A percentile compares a stretch with the other conserved stretches of the same genome.
These are phyloP conservation scores for Pocillopora damicornis DNA, from an alignment of 64 coral and sea anemone genomes.

Conservation along the genomic window DNA sequence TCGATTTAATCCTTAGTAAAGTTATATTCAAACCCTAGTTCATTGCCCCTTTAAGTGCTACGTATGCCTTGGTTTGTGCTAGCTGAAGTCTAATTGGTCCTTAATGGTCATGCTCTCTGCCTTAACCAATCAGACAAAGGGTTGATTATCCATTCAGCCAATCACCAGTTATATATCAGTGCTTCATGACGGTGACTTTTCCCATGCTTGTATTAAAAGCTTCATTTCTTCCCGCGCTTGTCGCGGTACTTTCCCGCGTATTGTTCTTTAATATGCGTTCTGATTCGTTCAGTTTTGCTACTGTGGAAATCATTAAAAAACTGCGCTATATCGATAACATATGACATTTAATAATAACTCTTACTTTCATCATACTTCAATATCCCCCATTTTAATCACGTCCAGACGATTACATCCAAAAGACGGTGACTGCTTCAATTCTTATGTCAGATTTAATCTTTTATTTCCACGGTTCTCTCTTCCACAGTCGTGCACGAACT, in stretches of 20 bases:
- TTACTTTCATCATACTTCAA: neutral
- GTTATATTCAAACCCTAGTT: neutral
- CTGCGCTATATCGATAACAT: no score
- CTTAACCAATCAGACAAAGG: neutral
- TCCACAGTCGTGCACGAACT: conserved; percentile 35
- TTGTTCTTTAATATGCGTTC: no score
- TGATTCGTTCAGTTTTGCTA: neutral
- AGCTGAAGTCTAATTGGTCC: neutral
- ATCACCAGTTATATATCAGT: neutral
- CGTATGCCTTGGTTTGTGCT: neutral
- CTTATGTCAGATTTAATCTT: neutral
- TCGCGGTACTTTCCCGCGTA: neutral
- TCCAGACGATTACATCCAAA: neutral
- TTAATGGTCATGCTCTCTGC: neutral
- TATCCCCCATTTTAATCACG: neutral
- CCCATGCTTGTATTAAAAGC: no score
- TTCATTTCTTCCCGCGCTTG: neutral
- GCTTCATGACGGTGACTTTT: neutral
- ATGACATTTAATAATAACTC: no score
- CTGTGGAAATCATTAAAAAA: neutral
- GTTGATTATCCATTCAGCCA: neutral
- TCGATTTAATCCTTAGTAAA: no score
- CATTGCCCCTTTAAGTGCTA: neutral
- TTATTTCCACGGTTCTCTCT: neutral
- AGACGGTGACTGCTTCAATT: no score